Evolutionary conservation across 1,140 invertebrate species (phyloP).

Genomic region (Brachionus rubens): DNA sequence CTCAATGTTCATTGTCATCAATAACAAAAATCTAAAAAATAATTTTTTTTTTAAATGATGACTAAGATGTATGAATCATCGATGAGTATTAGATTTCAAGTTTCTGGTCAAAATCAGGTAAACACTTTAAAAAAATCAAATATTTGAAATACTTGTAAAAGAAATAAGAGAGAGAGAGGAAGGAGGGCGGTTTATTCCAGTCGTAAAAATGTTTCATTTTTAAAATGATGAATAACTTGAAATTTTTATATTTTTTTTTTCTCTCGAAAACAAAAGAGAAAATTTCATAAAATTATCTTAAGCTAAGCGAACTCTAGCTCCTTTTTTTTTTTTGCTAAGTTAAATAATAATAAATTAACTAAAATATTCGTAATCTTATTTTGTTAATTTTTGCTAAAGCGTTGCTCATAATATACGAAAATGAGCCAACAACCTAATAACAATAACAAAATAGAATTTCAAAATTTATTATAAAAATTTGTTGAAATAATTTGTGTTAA

Average conservation of each 20-base stretch:
- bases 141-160: no score
- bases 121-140: constrained; percentile 18
- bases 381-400: constrained; percentile 12
- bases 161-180: no score
- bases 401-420: constrained; percentile 32
- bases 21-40: neutral
- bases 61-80: neutral
- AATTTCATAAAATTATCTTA: constrained; percentile 28
- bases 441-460: constrained; percentile 10
- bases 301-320: constrained; percentile 40
- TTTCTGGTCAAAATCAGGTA: constrained; percentile 23
- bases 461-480: constrained; percentile 9
- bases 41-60: neutral
- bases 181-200: no score
- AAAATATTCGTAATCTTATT: constrained; percentile 36
- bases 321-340: constrained; percentile 6
- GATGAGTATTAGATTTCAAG: constrained; percentile 9
- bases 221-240: no score
- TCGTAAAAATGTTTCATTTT: no score
- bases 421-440: constrained; percentile 18
- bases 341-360: constrained; percentile 33
- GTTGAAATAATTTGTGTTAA: constrained; percentile 16
- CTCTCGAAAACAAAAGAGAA: constrained; percentile 5
- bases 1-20: constrained; percentile 13
- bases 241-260: no score